Evolutionary conservation across 64 coral and sea anemone genomes (phyloP).

Genomic region (Pocillopora verrucosa): DNA sequence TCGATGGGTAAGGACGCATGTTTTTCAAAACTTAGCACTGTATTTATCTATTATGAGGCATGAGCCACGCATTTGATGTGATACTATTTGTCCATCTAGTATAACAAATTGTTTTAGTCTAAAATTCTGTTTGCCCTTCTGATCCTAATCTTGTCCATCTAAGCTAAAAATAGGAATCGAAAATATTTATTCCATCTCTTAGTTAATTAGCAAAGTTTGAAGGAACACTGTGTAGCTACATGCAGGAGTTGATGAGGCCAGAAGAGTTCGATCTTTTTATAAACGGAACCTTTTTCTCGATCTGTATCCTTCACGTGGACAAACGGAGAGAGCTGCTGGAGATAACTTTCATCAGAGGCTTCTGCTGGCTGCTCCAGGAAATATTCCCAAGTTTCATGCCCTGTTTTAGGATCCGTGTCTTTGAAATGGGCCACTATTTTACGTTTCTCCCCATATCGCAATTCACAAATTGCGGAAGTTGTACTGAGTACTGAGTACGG

Average conservation of each 20-base stretch:
- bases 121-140: no score
- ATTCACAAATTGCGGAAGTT: conserved; percentile 33
- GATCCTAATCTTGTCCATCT: no score
- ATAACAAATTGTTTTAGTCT: no score
- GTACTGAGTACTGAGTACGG: conserved; percentile 19
- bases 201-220: no score
- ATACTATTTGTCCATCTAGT: no score
- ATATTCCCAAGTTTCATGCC: neutral
- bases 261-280: conserved; percentile 26
- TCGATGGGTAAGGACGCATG: no score
- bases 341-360: neutral
- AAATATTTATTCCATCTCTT: no score
- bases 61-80: no score
- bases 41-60: neutral
- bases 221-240: no score
- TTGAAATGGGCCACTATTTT: conserved; percentile 8
- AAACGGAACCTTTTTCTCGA: conserved; percentile 8
- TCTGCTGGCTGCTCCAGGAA: neutral
- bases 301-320: conserved; percentile 1
- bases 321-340: conserved; percentile 29
- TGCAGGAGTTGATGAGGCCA: neutral
- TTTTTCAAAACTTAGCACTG: no score
- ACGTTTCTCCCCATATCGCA: conserved; percentile 12
- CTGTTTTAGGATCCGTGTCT: conserved; percentile 6
- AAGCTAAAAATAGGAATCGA: no score